These are phyloP conservation scores for Chrysolina haemoptera DNA, from an alignment of 2,888 invertebrate genomes.

Conservation along the genomic window DNA sequence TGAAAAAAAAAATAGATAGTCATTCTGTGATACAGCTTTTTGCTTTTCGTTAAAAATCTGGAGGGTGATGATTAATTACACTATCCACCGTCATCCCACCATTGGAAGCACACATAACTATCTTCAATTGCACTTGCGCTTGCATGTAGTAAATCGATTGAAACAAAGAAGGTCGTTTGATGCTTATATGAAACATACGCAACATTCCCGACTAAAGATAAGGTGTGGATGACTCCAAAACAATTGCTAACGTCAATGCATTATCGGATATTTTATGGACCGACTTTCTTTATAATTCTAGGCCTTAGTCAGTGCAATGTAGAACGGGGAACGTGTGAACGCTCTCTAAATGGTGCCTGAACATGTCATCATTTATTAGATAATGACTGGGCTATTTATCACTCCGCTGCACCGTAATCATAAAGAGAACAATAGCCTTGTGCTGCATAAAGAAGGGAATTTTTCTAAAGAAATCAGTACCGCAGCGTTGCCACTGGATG, in stretches of 20 bases:
- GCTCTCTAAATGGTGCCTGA: constrained; percentile 11
- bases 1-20: too few species aligned
- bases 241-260: constrained; percentile 16
- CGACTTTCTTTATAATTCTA: constrained; percentile 17
- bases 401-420: constrained; percentile 30
- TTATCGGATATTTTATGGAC: constrained; percentile 8
- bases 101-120: not conserved
- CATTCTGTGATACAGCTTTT: too few species aligned
- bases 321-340: constrained; percentile 27
- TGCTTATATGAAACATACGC: not conserved
- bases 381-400: constrained; percentile 31
- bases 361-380: constrained; percentile 33
- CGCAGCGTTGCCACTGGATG: not conserved
- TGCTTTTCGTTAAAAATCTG: too few species aligned
- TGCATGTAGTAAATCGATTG: not conserved
- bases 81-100: not conserved
- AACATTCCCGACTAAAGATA: constrained; percentile 9
- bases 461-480: constrained; percentile 11
- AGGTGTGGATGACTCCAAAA: constrained; percentile 16
- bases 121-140: not conserved
- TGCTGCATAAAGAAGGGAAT: constrained; percentile 16
- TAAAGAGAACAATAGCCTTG: constrained; percentile 31
- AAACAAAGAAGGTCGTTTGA: constrained; percentile 1
- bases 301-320: constrained; percentile 12
- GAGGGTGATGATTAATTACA: too few species aligned